Percentiles rank a stretch among this genome's conserved stretches.
phyloP scores from a whole-genome alignment of 2,888 invertebrate genomes.

The Hydrotaea diabolus region DNA sequence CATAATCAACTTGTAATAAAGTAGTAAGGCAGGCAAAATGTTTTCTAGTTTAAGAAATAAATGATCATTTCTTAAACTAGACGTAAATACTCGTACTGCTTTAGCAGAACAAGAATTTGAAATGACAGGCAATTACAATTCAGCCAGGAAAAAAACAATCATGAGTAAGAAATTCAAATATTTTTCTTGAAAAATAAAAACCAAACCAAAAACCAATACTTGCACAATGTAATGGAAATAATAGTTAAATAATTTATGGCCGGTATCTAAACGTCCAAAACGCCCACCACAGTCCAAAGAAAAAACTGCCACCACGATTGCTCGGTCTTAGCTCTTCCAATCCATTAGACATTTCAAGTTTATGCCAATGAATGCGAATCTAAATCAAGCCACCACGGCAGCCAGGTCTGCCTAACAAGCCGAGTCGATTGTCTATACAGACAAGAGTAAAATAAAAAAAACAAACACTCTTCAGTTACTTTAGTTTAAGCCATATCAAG shows the following conservation, averaged over 20 bases:
- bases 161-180: not conserved
- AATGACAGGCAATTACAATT: not conserved
- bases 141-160: not conserved
- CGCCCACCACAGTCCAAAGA: not conserved
- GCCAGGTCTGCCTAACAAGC: not conserved
- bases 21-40: not conserved
- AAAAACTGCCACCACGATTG: not conserved
- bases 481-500: slow-evolving; percentile 3
- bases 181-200: not conserved
- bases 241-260: not conserved
- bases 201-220: too few relatives aligned
- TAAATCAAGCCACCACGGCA: not conserved
- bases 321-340: not conserved
- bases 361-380: not conserved
- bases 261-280: not conserved
- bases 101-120: slow-evolving; percentile 1
- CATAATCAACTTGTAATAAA: not conserved
- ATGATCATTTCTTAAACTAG: not conserved
- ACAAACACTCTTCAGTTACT: not conserved
- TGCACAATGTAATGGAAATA: not conserved
- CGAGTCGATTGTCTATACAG: not conserved
- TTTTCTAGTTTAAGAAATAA: not conserved
- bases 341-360: not conserved
- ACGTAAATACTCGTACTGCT: too few relatives aligned
- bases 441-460: not conserved